Conservation (phyloP, 2,888 invertebrate species). For the Eucera pruinosa region DNA sequence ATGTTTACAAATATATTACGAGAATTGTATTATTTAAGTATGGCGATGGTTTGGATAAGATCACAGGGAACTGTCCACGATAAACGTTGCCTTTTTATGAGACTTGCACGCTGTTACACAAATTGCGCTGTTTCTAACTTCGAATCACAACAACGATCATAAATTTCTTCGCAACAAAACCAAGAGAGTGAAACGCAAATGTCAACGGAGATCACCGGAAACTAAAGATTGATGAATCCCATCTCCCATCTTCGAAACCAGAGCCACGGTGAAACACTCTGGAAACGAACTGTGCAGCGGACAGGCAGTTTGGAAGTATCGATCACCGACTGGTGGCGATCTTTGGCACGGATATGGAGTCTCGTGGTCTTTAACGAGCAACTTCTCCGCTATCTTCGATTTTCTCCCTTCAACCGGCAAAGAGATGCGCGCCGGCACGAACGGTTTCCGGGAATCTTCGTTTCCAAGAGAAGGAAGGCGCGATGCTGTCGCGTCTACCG, state of each 20-base stretch:
- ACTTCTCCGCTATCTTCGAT: constrained; percentile 7
- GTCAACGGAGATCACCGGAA: no score
- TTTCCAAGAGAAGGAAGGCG: neutral
- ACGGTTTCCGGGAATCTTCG: constrained; percentile 6
- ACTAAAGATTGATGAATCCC: neutral
- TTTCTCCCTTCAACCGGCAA: neutral
- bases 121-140: no score
- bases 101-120: no score
- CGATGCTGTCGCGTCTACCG: neutral
- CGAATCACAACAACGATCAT: no score
- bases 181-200: no score
- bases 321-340: constrained; percentile 6
- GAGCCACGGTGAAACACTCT: neutral
- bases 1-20: no score
- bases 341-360: constrained; percentile 5
- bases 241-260: neutral
- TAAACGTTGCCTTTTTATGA: no score
- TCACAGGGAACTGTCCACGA: no score
- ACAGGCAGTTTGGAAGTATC: neutral
- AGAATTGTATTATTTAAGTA: no score
- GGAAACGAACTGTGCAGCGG: neutral
- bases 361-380: constrained; percentile 5
- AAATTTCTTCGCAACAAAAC: neutral
- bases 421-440: neutral
- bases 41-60: no score